phyloP scores from a whole-genome alignment of 1,140 invertebrate species.

The Lethocerus indicus region DNA sequence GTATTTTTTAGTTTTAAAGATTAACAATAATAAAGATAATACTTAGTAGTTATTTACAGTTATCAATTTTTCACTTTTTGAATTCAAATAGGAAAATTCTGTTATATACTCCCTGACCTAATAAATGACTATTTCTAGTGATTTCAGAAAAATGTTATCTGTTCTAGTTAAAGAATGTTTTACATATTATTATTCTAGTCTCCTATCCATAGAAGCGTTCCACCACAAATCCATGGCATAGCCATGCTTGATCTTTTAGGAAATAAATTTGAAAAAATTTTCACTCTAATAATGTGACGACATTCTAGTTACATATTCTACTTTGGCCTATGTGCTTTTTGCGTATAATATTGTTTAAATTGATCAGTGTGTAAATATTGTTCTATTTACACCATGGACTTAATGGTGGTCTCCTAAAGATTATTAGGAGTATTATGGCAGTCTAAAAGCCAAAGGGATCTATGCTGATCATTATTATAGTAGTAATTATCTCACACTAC shows the following conservation, averaged over 20 bases:
- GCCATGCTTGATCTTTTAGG: conserved; percentile 2
- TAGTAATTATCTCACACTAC: conserved; percentile 9
- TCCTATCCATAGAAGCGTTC: conserved; percentile 12
- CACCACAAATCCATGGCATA: conserved; percentile 13
- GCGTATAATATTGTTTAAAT: background rate
- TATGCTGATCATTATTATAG: conserved; percentile 8
- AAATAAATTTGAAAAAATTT: too few relatives aligned
- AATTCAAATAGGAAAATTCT: conserved; percentile 10
- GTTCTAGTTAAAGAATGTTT: conserved; percentile 9
- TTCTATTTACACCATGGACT: conserved; percentile 4
- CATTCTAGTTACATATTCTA: background rate
- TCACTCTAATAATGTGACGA: too few relatives aligned
- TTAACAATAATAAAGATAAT: conserved; percentile 16
- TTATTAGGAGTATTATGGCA: conserved; percentile 10
- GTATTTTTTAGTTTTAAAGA: conserved; percentile 11
- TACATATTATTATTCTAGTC: conserved; percentile 10
- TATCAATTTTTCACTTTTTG: conserved; percentile 6
- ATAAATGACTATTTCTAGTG: conserved; percentile 13
- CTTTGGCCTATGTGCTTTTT: background rate
- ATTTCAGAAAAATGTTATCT: conserved; percentile 13
- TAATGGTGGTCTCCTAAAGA: conserved; percentile 10
- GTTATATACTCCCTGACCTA: background rate
- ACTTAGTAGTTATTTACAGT: conserved; percentile 14
- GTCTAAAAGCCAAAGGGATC: conserved; percentile 13
- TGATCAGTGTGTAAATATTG: background rate